Evolutionary conservation across 2,888 invertebrate species (phyloP), one percentile per base, ranked within the genome.

Genomic region (Dendrolimus houi): DNA sequence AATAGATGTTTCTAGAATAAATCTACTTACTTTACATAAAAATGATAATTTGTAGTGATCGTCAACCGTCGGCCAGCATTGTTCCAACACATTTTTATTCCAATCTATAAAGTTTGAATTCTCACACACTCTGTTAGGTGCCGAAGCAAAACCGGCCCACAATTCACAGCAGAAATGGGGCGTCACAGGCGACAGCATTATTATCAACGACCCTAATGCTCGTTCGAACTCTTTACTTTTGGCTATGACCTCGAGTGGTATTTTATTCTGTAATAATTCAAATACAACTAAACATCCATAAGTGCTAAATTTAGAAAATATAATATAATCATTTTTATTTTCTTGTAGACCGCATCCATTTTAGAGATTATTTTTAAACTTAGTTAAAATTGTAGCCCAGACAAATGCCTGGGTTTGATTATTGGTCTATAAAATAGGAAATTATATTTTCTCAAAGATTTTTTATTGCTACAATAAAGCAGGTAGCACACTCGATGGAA

Each of bases 121-220:
- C 0, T 65, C 65, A 70, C 91, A 91, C 12, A 93, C 69, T 65
- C 93, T 91, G 66, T 93, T 89, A 7, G 94, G 93, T 2, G 94
- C 94, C 0, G 92, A 91, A 52, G 91, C 84, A 70, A 96, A 94
- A 55, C 95, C 96, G 29, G 93, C 91, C 98, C 98, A 99, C 13
- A 98, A 84, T 81, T 98, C 98, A 0, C 96, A 96, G 47, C 97
- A 94, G 82, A 98, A 98, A 83, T 97, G 96, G 0, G 99, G 99
- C 0, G 96, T 95, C 74, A 98, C 92, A 0, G 98, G 98, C 6
- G 97, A 94, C 53, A 98, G 75, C 93, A 97, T 94, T 62, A 98
- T 94, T 57, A 98, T 92, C 70, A 97, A 94, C 41, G 92, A 89
- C 0, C 95, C 96, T 57, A 99, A 85, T 7, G 96, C 94, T 67